Evolutionary conservation across 2,888 invertebrate genomes (phyloP).

Genomic region (Gymnosoma rotundatum): DNA sequence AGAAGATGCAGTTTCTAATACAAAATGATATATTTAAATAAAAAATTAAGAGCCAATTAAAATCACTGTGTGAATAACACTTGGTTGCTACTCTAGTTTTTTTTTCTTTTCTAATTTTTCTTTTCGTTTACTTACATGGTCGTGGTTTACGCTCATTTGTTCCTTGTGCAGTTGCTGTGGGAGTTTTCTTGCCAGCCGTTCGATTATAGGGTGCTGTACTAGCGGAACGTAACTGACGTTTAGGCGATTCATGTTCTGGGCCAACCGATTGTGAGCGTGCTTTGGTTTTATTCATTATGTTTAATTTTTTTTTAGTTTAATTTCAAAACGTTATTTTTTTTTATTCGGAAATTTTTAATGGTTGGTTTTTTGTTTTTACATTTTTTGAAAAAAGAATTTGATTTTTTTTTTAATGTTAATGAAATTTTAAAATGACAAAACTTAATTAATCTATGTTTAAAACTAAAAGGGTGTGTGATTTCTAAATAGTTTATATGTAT

Average conservation of each 20-base stretch:
- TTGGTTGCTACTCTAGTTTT: constrained; percentile 53
- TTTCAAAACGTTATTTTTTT: constrained; percentile 28
- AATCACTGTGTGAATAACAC: constrained; percentile 33
- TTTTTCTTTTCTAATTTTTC: constrained; percentile 83
- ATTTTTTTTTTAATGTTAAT: constrained; percentile 64
- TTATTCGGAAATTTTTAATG: constrained; percentile 22
- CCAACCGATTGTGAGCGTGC: constrained; percentile 89
- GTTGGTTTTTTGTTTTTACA: constrained; percentile 23
- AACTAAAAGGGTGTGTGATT: constrained; percentile 58
- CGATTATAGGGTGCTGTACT: constrained; percentile 83
- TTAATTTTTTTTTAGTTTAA: constrained; percentile 16
- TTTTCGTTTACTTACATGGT: constrained; percentile 85
- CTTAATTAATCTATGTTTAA: constrained; percentile 57
- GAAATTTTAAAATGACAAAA: constrained; percentile 53
- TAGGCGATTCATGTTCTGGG: constrained; percentile 89
- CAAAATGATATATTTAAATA: constrained; percentile 2
- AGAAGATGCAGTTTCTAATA: neutral
- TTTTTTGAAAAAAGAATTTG: constrained; percentile 65
- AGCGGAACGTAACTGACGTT: constrained; percentile 86
- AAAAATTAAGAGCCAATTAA: constrained; percentile 35
- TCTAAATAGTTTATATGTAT: neutral
- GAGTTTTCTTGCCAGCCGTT: constrained; percentile 85
- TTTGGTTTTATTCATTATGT: constrained; percentile 65
- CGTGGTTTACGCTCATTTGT: constrained; percentile 84
- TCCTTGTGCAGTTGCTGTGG: constrained; percentile 82